Evolutionary conservation across 2,797 vertebrate species (phyloP), one percentile per base, ranked within the genome.

Genomic region (Fistularia tabacaria): DNA sequence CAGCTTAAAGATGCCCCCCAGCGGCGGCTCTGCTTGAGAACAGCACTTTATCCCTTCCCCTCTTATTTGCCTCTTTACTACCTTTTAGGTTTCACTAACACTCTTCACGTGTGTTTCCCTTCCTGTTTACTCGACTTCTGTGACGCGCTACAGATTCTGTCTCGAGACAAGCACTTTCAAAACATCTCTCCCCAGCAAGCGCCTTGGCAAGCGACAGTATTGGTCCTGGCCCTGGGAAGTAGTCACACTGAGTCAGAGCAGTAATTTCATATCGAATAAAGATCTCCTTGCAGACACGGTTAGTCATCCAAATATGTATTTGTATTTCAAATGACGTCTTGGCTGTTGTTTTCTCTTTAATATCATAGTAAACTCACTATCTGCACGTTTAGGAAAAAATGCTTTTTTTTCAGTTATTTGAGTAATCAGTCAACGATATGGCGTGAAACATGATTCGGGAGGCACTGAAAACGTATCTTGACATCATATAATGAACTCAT

Each of bases 221-320:
- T 9, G 49, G 38, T 36, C 4, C 13, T 13, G 49, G 46, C 45
- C 51, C 7, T 38, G 53, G 54, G 59, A 62, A 0, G 38, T 38
- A 67, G 57, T 57, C 56, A 44, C 48, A 57, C 39, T 54, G 57
- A 54, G 52, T 73, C 56, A 62, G 39, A 57, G 39, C 46, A 56
- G 40, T 15, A 51, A 58, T 69, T 39, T 3, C 15, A 59, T 37
- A 36, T 46, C 59, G 44, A 46, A 51, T 54, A 54, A 43, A 67
- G 62, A 68, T 54, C 40, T 10, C 12, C 42, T 45, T 14, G 44
- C 38, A 40, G 56, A 49, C 45, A 11, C 36, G 46, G 47, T 38
- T 43, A 49, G 47, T 51, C 14, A 38, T 45, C 15, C 41, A 37
- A 13, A 44, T 36, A 42, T 51, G 11, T 37, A 49, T 39, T 38